Conservation (phyloP, 2,888 invertebrate species). For the Panorpa germanica region DNA sequence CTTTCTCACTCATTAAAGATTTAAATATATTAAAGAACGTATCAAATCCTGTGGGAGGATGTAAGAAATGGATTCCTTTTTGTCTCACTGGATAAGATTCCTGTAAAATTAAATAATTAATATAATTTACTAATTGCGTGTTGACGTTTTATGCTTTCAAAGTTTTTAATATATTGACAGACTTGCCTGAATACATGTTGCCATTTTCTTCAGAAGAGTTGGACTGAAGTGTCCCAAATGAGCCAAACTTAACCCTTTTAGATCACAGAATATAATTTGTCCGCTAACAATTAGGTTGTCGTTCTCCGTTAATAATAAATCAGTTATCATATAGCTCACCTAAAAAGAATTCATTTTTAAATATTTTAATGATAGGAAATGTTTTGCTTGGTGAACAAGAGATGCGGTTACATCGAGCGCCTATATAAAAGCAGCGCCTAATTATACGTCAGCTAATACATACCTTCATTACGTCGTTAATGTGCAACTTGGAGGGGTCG, state of each 20-base stretch:
- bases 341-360: too few species aligned
- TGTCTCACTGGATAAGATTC: constrained; percentile 36
- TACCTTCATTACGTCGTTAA: constrained; percentile 19
- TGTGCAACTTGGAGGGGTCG: constrained; percentile 21
- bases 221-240: constrained; percentile 33
- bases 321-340: constrained; percentile 18
- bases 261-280: constrained; percentile 27
- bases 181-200: background rate
- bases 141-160: background rate
- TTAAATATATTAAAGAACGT: constrained; percentile 31
- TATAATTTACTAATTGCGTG: constrained; percentile 6
- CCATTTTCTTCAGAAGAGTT: constrained; percentile 28
- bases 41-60: constrained; percentile 34
- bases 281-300: constrained; percentile 29
- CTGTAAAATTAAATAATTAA: constrained; percentile 17
- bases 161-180: constrained; percentile 1
- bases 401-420: too few species aligned
- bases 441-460: too few species aligned
- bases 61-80: constrained; percentile 35
- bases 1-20: constrained; percentile 34
- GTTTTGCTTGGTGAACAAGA: too few species aligned
- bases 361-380: too few species aligned
- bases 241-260: constrained; percentile 26
- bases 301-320: constrained; percentile 29
- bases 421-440: too few species aligned